A percentile compares a stretch with the other conserved stretches of the same genome.
These are phyloP conservation scores for Diachasma alloeum DNA, from an alignment of 1,140 invertebrate species.

Conservation along the genomic window DNA sequence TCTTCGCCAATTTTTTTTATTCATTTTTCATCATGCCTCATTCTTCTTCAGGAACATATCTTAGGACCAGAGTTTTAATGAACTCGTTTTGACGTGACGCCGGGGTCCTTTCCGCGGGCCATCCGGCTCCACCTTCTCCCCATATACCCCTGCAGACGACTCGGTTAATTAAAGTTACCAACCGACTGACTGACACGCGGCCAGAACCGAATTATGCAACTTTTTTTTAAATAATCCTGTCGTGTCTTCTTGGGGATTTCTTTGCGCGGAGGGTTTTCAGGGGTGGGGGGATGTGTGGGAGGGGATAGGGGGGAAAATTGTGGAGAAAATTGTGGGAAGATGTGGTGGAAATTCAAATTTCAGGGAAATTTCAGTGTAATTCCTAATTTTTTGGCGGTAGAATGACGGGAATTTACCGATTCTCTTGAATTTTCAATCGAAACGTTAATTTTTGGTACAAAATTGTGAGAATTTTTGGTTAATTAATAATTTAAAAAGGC, in stretches of 20 bases:
- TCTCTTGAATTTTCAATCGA: no score
- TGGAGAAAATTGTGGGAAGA: no score
- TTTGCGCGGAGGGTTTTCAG: no score
- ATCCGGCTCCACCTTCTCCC: constrained; percentile 3
- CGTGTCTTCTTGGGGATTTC: neutral
- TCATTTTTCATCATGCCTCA: constrained; percentile 7
- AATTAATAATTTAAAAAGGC: no score
- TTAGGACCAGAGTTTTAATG: constrained; percentile 48
- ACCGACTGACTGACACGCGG: constrained; percentile 24
- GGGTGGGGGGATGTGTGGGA: no score
- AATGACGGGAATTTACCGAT: no score
- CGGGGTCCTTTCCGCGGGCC: constrained; percentile 22
- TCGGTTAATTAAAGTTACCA: constrained; percentile 48
- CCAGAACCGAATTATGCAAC: constrained; percentile 20
- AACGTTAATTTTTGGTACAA: no score
- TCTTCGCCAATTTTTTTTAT: neutral
- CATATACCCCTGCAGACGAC: constrained; percentile 22
- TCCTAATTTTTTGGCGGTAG: no score
- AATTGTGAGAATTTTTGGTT: no score
- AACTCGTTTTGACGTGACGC: constrained; percentile 54
- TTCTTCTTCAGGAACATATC: constrained; percentile 27
- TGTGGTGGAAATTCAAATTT: no score
- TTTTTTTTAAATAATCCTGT: neutral
- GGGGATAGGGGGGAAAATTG: no score
- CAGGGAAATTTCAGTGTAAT: no score